phyloP scores from a whole-genome alignment of 2,797 vertebrate genomes.

The Tenualosa ilisha region DNA sequence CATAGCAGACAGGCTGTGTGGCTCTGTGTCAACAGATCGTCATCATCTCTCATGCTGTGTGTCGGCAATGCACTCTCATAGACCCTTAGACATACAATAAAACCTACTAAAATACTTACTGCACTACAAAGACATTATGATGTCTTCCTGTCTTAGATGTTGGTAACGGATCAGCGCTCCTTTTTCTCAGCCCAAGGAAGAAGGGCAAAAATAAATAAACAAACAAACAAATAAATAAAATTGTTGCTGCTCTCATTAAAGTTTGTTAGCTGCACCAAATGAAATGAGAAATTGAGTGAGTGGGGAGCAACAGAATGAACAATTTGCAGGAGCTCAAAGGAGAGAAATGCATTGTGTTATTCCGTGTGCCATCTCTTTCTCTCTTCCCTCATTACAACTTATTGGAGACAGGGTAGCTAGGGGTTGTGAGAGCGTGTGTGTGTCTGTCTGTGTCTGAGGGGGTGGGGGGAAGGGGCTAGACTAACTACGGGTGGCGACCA shows the following conservation, averaged over 20 bases:
- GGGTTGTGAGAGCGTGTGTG: not conserved
- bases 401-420: not conserved
- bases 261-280: not conserved
- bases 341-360: not conserved
- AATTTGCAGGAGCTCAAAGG: not conserved
- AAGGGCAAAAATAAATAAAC: no score
- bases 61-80: not conserved
- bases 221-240: not conserved
- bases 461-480: not conserved
- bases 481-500: slow-evolving; percentile 3
- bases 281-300: not conserved
- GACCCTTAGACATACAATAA: not conserved
- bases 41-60: not conserved
- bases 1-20: not conserved
- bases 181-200: not conserved
- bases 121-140: not conserved
- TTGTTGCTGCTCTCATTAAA: not conserved
- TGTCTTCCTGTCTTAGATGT: not conserved
- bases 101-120: not conserved
- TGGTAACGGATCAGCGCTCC: not conserved
- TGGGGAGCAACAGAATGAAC: not conserved
- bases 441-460: not conserved
- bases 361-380: not conserved
- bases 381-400: not conserved
- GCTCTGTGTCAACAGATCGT: slow-evolving; percentile 14